These are phyloP conservation scores for Macaca mulatta DNA, from an alignment of 2,113 vertebrate genomes.

Conservation along the genomic window DNA sequence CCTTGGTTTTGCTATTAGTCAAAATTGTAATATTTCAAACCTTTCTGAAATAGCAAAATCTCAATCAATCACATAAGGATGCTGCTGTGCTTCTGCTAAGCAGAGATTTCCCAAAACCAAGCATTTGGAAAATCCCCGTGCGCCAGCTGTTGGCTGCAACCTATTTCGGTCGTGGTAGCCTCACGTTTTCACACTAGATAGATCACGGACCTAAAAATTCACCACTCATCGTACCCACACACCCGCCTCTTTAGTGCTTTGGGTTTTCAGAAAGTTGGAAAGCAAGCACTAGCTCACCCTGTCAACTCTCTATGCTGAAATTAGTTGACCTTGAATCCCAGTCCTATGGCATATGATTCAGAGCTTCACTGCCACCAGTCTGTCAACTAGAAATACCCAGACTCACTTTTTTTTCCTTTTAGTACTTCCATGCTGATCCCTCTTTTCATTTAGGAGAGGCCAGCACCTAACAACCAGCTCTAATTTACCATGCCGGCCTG, in stretches of 20 bases:
- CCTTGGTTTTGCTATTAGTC: slow-evolving; percentile 42
- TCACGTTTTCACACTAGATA: background rate
- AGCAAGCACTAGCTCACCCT: background rate
- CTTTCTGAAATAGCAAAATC: slow-evolving; percentile 22
- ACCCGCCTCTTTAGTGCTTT: background rate
- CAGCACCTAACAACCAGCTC: background rate
- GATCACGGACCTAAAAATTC: background rate
- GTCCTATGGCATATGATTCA: background rate
- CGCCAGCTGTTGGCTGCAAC: background rate
- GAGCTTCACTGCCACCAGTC: background rate
- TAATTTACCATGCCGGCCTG: background rate
- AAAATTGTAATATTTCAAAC: slow-evolving; percentile 43
- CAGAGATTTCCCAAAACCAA: background rate
- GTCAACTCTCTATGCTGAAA: background rate
- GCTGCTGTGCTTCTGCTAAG: background rate
- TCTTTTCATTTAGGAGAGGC: background rate
- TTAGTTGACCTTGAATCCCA: background rate
- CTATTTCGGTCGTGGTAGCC: background rate
- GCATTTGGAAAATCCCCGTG: background rate
- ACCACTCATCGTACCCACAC: background rate
- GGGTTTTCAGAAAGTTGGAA: background rate
- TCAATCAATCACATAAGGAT: background rate
- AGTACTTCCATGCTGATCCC: background rate
- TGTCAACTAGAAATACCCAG: background rate
- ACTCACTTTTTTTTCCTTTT: background rate